Evolutionary conservation across 2,797 vertebrate species (phyloP), one percentile per base, ranked within the genome.

Genomic region (Acridotheres tristis): DNA sequence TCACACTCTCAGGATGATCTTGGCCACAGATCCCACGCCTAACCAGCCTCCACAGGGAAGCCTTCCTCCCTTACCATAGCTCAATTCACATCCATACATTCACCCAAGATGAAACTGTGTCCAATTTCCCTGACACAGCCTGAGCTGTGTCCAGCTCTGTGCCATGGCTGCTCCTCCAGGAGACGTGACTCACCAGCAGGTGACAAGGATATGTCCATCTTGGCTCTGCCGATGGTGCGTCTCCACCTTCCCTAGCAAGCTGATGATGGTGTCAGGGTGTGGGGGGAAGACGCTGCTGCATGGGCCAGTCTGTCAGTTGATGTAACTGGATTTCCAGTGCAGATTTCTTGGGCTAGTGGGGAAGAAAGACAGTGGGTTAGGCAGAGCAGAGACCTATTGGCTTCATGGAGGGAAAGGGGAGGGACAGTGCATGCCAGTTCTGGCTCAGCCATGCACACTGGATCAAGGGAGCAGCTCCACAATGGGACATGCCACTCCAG

Each of bases 231-330:
- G 79, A 38, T 90, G 96, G 36, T 84, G 38, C 10, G 88, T 93
- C 80, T 97, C 96, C 59, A 94, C 93, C 42, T 94, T 95, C 47
- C 94, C 95, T 5, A 97, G 66, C 15, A 97, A 62, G 62, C 48
- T 95, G 73, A 97, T 83, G 77, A 97, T 82, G 16, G 94, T 95
- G 29, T 63, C 45, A 21, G 93, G 94, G 13, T 86, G 12, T 0
- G 32, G 73, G 5, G 5, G 97, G 97, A 66, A 97, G 91, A 18
- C 0, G 62, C 16, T 94, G 53, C 29, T 92, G 40, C 85, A 95
- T 88, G 43, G 97, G 96, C 97, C 97, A 97, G 77, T 93, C 95
- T 16, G 90, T 85, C 66, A 97, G 68, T 5, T 97, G 94, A 71
- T 96, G 96, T n/a, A 97, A 51, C 21, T 0, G 78, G 61, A 97